Evolutionary conservation across 2,113 vertebrate species (phyloP), one percentile per base, ranked within the genome.

Genomic region (Prunella himalayana): DNA sequence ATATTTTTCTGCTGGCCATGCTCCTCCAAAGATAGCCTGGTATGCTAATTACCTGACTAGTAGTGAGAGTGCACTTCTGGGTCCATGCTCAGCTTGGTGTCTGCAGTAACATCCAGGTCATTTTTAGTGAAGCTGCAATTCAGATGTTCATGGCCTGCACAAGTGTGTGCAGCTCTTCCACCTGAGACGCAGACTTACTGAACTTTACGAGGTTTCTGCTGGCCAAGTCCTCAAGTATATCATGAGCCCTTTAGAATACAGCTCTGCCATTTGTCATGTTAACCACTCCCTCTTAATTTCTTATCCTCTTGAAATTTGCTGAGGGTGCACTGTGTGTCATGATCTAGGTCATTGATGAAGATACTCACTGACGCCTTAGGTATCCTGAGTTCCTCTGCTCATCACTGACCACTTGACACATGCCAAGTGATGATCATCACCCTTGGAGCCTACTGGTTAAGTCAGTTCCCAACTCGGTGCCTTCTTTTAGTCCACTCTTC

Each of bases 281-380:
- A 96, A 82, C 84, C 87, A 94, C 96, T 87, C 95, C 95, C 42
- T 72, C 35, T 59, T 68, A 75, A 76, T 79, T 82, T 82, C 79
- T 27, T 35, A 66, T 39, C 35, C 41, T 64, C 47, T 61, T 72
- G 15, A 75, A 59, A 92, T 82, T 63, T 93, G 95, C 96, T 94
- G 84, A 95, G 41, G 66, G 20, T 82, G 87, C 84, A 76, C 44
- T 54, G 54, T 84, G 60, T 89, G 86, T 86, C 93, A 91, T 68
- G 70, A 93, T 87, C 73, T 93, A 91, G 90, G 90, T 93, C 81
- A 87, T 7, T 87, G 87, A 94, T 93, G 90, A 89, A 96, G 81
- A 56, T 33, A 91, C 5, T 81, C 44, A 75, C 77, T 84, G 59
- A 88, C 1, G 7, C 20, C 37, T 39, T 51, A 22, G 19, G 16